Evolutionary conservation across 2,113 vertebrate genomes (phyloP).

Genomic region (Misgurnus mizolepis): DNA sequence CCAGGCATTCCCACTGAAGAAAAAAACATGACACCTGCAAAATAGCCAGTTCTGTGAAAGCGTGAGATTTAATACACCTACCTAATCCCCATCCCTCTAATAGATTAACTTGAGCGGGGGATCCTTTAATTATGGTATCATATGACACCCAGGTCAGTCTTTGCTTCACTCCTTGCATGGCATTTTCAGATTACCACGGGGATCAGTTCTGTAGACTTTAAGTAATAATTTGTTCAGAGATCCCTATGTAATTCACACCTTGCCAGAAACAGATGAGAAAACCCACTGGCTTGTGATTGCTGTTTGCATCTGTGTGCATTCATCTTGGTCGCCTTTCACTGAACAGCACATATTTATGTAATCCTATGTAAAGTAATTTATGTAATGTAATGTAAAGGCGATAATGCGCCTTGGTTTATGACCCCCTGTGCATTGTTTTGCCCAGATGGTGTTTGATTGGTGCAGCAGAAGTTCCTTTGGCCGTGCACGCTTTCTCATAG

Average conservation of each 20-base stretch:
- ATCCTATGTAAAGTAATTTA: constrained; percentile 71
- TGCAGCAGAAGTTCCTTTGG: constrained; percentile 64
- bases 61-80: constrained; percentile 60
- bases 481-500: constrained; percentile 55
- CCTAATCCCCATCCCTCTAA: constrained; percentile 71
- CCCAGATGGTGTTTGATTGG: constrained; percentile 70
- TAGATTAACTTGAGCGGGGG: constrained; percentile 70
- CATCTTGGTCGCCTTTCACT: constrained; percentile 66
- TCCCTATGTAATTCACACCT: constrained; percentile 61
- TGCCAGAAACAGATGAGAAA: constrained; percentile 50
- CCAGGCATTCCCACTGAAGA: constrained; percentile 15
- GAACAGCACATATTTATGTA: constrained; percentile 72
- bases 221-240: constrained; percentile 64
- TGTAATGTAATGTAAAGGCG: constrained; percentile 69
- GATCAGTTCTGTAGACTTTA: constrained; percentile 67
- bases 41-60: constrained; percentile 43
- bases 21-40: constrained; percentile 44
- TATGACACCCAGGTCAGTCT: constrained; percentile 68
- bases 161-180: constrained; percentile 67
- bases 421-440: constrained; percentile 68
- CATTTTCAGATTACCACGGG: constrained; percentile 58
- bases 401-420: constrained; percentile 73
- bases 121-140: constrained; percentile 75
- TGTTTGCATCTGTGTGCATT: constrained; percentile 62
- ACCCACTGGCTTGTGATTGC: constrained; percentile 57